A percentile compares a stretch with the other conserved stretches of the same genome.
These are phyloP conservation scores for Podarcis siculus DNA, from an alignment of 2,797 vertebrate species.

Conservation along the genomic window DNA sequence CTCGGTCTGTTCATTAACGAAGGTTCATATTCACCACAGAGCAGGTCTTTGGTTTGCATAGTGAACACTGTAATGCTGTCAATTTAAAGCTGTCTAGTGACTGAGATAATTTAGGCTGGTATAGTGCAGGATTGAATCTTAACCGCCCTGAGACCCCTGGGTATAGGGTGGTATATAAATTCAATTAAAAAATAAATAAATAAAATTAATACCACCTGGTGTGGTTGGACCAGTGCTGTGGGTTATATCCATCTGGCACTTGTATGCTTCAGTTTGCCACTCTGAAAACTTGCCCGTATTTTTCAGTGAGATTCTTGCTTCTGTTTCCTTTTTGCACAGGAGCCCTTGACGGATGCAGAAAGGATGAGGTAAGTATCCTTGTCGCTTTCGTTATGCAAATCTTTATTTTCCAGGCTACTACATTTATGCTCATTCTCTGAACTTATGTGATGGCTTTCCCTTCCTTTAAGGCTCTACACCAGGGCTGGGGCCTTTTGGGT, in stretches of 20 bases:
- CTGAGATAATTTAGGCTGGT: background rate
- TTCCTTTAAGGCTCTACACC: background rate
- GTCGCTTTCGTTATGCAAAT: conserved; percentile 9
- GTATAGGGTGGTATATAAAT: too few relatives aligned
- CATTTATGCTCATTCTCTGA: background rate
- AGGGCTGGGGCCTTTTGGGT: too few relatives aligned
- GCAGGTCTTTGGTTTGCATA: background rate
- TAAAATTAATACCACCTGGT: background rate
- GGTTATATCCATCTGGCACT: conserved; percentile 5
- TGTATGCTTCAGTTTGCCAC: background rate
- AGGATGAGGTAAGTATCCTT: conserved; percentile 89
- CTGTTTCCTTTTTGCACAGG: conserved; percentile 81
- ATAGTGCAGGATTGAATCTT: background rate
- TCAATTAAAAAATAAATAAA: too few relatives aligned
- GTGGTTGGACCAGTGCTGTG: background rate
- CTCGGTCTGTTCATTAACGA: background rate
- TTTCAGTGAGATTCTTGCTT: conserved; percentile 55
- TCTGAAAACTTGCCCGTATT: background rate
- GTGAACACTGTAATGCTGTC: background rate
- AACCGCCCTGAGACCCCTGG: too few relatives aligned
- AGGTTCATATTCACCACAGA: background rate
- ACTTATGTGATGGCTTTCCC: background rate
- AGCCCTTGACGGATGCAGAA: conserved; percentile 87
- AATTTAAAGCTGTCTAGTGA: background rate
- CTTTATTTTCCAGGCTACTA: conserved; percentile 25